These are phyloP conservation scores for Bedellia somnulentella DNA, from an alignment of 2,888 invertebrate genomes.

Conservation along the genomic window DNA sequence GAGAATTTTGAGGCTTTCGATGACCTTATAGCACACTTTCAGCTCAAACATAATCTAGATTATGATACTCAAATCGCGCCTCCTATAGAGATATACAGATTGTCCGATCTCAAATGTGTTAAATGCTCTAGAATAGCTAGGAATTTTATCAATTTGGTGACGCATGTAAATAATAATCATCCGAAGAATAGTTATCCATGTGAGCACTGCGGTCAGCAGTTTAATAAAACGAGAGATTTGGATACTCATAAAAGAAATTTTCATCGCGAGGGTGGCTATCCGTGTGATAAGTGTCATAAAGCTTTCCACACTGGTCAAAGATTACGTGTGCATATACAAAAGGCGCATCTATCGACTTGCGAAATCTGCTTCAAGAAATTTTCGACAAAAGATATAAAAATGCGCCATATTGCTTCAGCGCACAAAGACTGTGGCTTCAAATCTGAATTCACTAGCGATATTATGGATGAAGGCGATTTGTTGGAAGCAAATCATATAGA, in stretches of 20 bases:
- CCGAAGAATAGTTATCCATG: slow-evolving; percentile 16
- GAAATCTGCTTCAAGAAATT: slow-evolving; percentile 6
- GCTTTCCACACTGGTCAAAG: slow-evolving; percentile 3
- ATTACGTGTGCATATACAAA: slow-evolving; percentile 1
- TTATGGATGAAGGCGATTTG: slow-evolving; percentile 5
- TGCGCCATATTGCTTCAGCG: slow-evolving; percentile 3
- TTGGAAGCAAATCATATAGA: slow-evolving; percentile 4
- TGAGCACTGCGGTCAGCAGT: slow-evolving; percentile 16
- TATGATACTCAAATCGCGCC: slow-evolving; percentile 10
- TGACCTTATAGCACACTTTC: slow-evolving; percentile 13
- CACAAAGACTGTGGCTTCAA: slow-evolving; percentile 3
- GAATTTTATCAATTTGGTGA: slow-evolving; percentile 16
- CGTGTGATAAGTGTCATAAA: background rate
- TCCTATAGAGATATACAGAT: slow-evolving; percentile 6
- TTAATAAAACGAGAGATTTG: slow-evolving; percentile 6
- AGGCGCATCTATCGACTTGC: slow-evolving; percentile 3
- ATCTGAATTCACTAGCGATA: background rate
- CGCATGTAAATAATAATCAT: slow-evolving; percentile 18
- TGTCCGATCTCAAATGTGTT: slow-evolving; percentile 13
- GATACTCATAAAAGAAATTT: slow-evolving; percentile 4
- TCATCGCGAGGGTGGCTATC: slow-evolving; percentile 2
- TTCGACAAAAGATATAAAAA: slow-evolving; percentile 5
- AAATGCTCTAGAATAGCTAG: slow-evolving; percentile 10
- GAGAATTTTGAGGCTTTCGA: slow-evolving; percentile 11
- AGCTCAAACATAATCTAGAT: slow-evolving; percentile 9